Evolutionary conservation across 2,888 invertebrate species (phyloP), one percentile per base, ranked within the genome.

Genomic region (Dexiosoma caninum): DNA sequence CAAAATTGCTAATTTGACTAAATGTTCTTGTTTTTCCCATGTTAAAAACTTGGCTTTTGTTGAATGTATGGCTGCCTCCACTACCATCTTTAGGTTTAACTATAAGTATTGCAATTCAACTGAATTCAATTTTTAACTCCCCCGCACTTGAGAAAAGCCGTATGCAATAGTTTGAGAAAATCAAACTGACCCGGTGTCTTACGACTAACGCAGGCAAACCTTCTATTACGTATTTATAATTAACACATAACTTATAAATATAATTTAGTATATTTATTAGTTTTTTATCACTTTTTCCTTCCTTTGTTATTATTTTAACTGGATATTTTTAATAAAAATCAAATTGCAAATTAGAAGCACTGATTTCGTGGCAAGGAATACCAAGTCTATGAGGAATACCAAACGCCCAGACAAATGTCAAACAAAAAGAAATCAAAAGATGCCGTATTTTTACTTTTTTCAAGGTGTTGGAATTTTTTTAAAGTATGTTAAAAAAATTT

Each of bases 1-100:
- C 85, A 98, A 92, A 89, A 98, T 96, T 84, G 95, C 94, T 86
- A 98, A 83, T 82, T 90, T 96, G 53, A 96, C 90, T 70, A 96
- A 91, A 40, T 95, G 95, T 89, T 96, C 95, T 88, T 96, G 95
- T 87, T 96, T 96, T 85, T 95, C 95, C 72, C 93, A 92, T 51
- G 93, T 93, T 88, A 92, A 90, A 40, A 85, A 85, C 51, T 84
- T 86, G 12, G 86, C 81, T 78, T 86, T 88, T 3, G 75, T 71
- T 37, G 53, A n/a, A 49, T 72, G 59, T 44, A 70, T 40, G 1
- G 46, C 62, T n/a, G 76, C 42, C 10, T 77, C 81, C 16, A 30
- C 62, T 7, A 42, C 81, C 81, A 77, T 81, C 62, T 46, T 72
- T 7, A 1, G n/a, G 0, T 35, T 51, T 40, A 5, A 14, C 21